Evolutionary conservation across 2,797 vertebrate species (phyloP).

Genomic region (Myiotriccus ornatus): DNA sequence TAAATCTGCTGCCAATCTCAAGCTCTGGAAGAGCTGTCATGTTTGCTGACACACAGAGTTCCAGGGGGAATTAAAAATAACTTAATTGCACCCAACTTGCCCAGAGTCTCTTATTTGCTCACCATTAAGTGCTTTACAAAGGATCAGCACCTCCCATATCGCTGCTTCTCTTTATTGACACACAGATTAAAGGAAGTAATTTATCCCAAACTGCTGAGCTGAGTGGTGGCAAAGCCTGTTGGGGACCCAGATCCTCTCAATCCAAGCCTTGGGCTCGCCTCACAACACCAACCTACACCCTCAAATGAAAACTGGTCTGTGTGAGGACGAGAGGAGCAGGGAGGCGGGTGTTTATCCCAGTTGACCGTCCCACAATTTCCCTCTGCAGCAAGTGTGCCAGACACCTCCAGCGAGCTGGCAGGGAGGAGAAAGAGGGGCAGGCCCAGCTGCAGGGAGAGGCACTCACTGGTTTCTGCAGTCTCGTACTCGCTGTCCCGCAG

Average conservation of each 20-base stretch:
- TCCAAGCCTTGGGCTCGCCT: accelerated
- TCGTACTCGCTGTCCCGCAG: slow-evolving; percentile 98
- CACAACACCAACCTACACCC: background rate
- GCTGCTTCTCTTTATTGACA: background rate
- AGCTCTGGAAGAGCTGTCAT: background rate
- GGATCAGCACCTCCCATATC: background rate
- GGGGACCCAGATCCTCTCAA: background rate
- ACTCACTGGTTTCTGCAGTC: slow-evolving; percentile 97
- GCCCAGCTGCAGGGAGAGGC: background rate
- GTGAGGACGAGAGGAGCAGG: background rate
- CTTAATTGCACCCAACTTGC: background rate
- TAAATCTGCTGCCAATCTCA: background rate
- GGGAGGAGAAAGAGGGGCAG: background rate
- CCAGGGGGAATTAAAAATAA: background rate
- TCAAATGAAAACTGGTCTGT: accelerated
- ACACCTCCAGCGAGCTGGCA: accelerated
- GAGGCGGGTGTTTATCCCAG: too few species aligned
- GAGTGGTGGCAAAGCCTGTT: background rate
- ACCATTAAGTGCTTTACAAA: background rate
- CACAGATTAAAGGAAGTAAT: background rate
- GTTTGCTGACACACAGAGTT: background rate
- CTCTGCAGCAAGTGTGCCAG: background rate
- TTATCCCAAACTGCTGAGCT: background rate
- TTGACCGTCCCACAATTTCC: too few species aligned
- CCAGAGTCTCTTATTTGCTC: slow-evolving; percentile 9